phyloP scores from a whole-genome alignment of 2,113 vertebrate species.

The Talpa occidentalis region DNA sequence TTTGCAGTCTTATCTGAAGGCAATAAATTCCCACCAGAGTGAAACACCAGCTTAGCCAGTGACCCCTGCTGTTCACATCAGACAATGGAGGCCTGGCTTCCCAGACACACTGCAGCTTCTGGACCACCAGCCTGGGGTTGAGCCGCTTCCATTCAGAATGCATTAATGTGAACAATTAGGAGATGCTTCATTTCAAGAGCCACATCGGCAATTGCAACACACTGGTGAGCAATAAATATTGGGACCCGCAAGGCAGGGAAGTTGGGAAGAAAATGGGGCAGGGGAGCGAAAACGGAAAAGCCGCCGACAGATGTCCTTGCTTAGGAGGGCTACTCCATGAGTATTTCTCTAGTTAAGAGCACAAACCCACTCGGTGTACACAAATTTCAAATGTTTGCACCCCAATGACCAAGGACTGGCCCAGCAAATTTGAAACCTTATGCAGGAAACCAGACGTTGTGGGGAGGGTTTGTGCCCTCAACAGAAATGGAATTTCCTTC shows the following conservation, averaged over 20 bases:
- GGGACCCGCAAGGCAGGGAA: constrained; percentile 1
- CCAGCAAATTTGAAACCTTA: neutral
- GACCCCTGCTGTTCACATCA: constrained; percentile 74
- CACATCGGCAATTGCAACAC: constrained; percentile 60
- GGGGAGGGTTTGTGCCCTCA: neutral
- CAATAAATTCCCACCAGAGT: constrained; percentile 76
- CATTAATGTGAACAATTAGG: constrained; percentile 74
- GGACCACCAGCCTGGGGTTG: constrained; percentile 33
- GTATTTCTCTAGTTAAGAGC: neutral
- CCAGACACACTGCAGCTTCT: constrained; percentile 53
- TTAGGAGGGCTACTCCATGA: neutral
- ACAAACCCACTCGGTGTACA: neutral
- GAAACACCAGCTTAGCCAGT: constrained; percentile 74
- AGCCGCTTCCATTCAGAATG: constrained; percentile 74
- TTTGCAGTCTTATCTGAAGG: constrained; percentile 75
- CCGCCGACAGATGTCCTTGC: too few species aligned
- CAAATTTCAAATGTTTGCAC: neutral
- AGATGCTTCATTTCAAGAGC: constrained; percentile 70
- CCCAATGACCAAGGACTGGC: neutral
- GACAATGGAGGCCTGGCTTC: constrained; percentile 67
- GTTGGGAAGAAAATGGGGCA: neutral
- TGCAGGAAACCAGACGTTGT: neutral
- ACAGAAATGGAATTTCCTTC: neutral
- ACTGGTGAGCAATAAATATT: constrained; percentile 69
- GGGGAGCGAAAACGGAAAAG: neutral